These are phyloP conservation scores for Cynaeus angustus DNA, from an alignment of 2,888 invertebrate species.

Conservation along the genomic window DNA sequence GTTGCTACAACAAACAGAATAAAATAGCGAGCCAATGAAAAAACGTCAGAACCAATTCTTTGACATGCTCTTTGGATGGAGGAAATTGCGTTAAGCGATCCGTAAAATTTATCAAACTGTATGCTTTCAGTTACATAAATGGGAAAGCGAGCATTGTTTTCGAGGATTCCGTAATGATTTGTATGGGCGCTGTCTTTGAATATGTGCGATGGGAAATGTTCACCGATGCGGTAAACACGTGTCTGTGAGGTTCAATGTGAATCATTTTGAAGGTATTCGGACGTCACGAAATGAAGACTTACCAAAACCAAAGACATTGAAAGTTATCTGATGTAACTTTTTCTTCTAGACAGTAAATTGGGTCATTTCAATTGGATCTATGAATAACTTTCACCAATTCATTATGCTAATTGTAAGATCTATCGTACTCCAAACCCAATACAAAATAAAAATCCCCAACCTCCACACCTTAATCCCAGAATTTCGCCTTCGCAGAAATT, in stretches of 20 bases:
- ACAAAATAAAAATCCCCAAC: no score
- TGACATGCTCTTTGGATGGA: conserved; percentile 1
- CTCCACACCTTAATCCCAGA: no score
- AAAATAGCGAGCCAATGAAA: not conserved
- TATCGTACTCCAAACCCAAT: no score
- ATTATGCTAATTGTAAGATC: no score
- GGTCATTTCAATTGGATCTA: no score
- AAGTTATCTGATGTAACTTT: no score
- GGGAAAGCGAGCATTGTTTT: conserved; percentile 1
- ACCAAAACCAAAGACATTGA: no score
- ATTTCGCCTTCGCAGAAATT: no score
- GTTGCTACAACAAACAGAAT: not conserved
- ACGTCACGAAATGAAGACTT: no score
- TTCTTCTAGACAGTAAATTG: no score
- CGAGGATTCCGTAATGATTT: conserved; percentile 1
- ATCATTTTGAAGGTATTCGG: no score
- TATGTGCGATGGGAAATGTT: not conserved
- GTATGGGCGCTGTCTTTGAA: not conserved
- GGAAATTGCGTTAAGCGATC: conserved; percentile 16
- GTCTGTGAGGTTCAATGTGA: not conserved
- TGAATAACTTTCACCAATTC: no score
- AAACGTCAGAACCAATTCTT: conserved; percentile 17
- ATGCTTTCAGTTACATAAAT: conserved; percentile 5
- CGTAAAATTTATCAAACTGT: conserved; percentile 19
- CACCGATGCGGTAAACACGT: not conserved